Evolutionary conservation across 2,888 invertebrate species (phyloP).

Genomic region (Melinaea menophilus): DNA sequence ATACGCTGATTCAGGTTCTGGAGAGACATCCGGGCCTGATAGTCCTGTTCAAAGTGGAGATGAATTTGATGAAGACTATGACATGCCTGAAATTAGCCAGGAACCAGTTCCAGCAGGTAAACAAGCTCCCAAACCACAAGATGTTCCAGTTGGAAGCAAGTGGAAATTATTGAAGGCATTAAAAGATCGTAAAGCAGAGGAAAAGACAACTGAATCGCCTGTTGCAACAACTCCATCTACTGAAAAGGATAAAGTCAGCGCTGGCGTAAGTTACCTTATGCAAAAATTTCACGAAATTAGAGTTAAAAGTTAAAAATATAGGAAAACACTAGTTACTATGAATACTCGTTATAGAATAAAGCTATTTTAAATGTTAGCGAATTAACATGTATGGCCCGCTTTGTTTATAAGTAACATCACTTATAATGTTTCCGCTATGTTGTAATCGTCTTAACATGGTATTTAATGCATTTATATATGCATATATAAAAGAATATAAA

Average conservation of each 20-base stretch:
- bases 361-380: constrained; percentile 7
- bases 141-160: constrained; percentile 85
- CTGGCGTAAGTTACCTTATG: constrained; percentile 81
- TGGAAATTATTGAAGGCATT: constrained; percentile 94
- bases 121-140: constrained; percentile 62
- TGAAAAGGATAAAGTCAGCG: constrained; percentile 83
- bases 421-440: constrained; percentile 9
- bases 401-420: constrained; percentile 9
- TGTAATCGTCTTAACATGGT: constrained; percentile 3
- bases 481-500: constrained; percentile 7
- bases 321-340: constrained; percentile 5
- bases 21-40: constrained; percentile 93
- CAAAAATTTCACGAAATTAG: constrained; percentile 82
- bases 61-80: constrained; percentile 82
- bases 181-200: constrained; percentile 93
- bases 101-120: constrained; percentile 42
- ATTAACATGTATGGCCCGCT: constrained; percentile 1
- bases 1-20: constrained; percentile 82
- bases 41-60: constrained; percentile 87
- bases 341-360: constrained; percentile 5
- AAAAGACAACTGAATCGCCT: constrained; percentile 84
- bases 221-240: constrained; percentile 79
- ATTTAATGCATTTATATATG: constrained; percentile 2
- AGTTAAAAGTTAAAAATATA: constrained; percentile 75
- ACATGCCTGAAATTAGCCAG: constrained; percentile 70